Base-by-base conservation (phyloP, 2,888 invertebrate genomes). In the Torymus aiolomorphi region DNA sequence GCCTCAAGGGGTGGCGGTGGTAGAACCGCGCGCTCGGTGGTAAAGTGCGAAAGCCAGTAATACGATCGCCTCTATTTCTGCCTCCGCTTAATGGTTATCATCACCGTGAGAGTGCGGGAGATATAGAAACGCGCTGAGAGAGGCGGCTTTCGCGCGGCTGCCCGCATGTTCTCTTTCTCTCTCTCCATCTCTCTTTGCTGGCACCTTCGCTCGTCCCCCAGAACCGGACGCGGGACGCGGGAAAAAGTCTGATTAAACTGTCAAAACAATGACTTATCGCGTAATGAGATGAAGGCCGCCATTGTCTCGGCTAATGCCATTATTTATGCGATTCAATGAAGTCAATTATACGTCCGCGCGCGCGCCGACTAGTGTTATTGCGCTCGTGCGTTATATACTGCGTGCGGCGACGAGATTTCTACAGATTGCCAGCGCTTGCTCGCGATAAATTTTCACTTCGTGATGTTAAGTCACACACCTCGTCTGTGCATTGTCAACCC, bases 251-350 rank as follows among this genome's bases (percentile, higher is more conserved):
- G 76, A 72, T 80, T 80, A 80, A 66, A 71, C 66, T 76, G 80
- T 80, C 80, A 72, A 76, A 72, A 61, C 72, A 71, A 54, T 72
- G 71, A 80, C 65, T 80, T 80, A 80, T 80, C 65, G 79, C 52
- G 70, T 51, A 54, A 67, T 31, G 66, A 72, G 65, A 52, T 20
- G 59, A 61, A 61, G 72, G 71, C 24, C 42, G 52, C 31, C n/a
- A 71, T 66, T 78, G 65, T 67, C 51, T 18, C 57, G 70, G 51
- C 54, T 73, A 67, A 78, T 69, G 62, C 57, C 78, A 62, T 67
- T 78, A 78, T 69, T 78, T 73, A 69, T 73, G 20, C 54, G 61
- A 78, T 78, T 78, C 73, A 78, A 78, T 78, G 49, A 51, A 67
- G 61, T 42, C 67, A 62, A 78, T 78, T 67, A 62, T 18, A 59